Percentiles rank a stretch among this genome's conserved stretches.
Evolutionary conservation across 2,797 vertebrate species (phyloP).

Genomic region (Synaphobranchus kaupii): DNA sequence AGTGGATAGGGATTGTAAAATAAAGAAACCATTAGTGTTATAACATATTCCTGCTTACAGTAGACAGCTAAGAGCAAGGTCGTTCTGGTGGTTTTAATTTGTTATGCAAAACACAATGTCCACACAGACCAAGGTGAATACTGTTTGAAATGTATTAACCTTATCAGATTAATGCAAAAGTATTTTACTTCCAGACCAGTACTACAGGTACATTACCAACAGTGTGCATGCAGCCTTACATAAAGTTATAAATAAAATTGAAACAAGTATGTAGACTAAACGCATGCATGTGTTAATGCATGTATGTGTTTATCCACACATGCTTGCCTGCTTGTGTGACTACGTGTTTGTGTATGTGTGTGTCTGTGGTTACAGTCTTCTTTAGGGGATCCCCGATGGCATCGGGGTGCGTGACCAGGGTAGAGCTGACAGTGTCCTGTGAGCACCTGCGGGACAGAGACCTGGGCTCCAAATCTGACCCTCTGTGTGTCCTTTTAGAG

Average conservation of each 20-base stretch:
- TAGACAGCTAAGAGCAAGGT: background rate
- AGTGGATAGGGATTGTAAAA: background rate
- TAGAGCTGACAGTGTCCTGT: constrained; percentile 88
- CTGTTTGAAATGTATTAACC: background rate
- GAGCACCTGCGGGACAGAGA: constrained; percentile 89
- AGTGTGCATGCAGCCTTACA: background rate
- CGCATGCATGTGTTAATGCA: too few relatives aligned
- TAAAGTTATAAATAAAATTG: background rate
- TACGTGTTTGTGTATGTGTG: background rate
- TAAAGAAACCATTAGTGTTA: background rate
- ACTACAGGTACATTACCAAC: background rate
- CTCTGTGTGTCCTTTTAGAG: constrained; percentile 84
- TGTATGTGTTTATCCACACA: background rate
- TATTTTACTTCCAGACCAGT: background rate
- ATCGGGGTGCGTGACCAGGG: constrained; percentile 80
- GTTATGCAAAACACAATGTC: background rate
- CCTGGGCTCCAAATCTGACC: constrained; percentile 90
- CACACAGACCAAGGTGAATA: background rate
- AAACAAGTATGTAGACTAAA: background rate
- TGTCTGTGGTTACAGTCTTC: background rate
- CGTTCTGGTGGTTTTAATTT: background rate
- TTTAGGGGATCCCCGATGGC: constrained; percentile 57
- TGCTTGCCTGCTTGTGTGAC: background rate
- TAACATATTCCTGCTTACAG: background rate
- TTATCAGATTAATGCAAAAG: background rate